A percentile compares a stretch with the other conserved stretches of the same genome.
Conservation (phyloP, 2,797 vertebrate genomes). For the Coendou prehensilis region DNA sequence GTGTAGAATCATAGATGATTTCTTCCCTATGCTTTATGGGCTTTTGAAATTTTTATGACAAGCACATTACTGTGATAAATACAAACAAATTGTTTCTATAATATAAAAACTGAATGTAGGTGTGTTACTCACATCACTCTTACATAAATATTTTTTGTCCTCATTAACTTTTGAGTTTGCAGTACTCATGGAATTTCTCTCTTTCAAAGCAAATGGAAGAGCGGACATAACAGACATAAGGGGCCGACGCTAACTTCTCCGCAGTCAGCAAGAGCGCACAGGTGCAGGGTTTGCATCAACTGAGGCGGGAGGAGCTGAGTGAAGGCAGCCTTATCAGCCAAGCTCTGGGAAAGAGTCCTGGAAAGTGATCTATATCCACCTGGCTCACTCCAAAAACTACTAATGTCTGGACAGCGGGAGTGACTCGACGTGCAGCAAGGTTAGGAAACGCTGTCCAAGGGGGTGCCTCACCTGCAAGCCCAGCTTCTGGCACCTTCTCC, state of each 20-base stretch:
- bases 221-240: not conserved
- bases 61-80: conserved; percentile 25
- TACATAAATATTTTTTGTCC: conserved; percentile 31
- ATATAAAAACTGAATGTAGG: conserved; percentile 48
- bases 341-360: not conserved
- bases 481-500: not conserved
- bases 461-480: not conserved
- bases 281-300: rapidly evolving
- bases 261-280: not conserved
- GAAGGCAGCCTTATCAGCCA: not conserved
- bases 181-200: not conserved
- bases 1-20: not conserved
- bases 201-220: conserved; percentile 10
- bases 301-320: not conserved
- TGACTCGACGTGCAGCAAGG: not conserved
- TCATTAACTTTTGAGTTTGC: conserved; percentile 30
- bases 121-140: not conserved
- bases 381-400: not conserved
- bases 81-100: conserved; percentile 42
- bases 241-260: not conserved
- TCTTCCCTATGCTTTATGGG: not conserved
- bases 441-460: not conserved
- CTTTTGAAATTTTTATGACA: conserved; percentile 27
- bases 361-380: not conserved
- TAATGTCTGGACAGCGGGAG: not conserved